Base-by-base conservation (phyloP, 2,797 vertebrate species). In the Stomatorhinus walkeri region DNA sequence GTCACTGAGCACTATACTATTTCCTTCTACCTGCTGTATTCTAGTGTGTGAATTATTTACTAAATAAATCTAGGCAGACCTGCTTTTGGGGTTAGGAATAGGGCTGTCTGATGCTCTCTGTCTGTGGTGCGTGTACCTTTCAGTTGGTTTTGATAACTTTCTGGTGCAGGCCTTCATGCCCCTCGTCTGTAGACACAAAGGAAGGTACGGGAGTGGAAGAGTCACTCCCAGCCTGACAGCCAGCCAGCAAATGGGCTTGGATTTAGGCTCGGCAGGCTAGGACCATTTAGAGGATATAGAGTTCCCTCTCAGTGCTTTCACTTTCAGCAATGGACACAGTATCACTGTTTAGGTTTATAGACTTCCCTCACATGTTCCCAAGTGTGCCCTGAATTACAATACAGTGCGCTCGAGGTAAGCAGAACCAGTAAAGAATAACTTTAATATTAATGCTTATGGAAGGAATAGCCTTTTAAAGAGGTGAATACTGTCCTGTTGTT, bases 241-340 rank as follows among this genome's bases (percentile, higher is more conserved):
- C 3, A 87, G 85, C 9, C 5, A 36, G 28, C 85, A 59, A 43
- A 16, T 28, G 59, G 24, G 7, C 83, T 89, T 9, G 40, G 56
- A 24, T 86, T 89, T 48, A 89, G 43, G 28, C 28, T 32, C 51
- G 10, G 19, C 79, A 24, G 46, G 8, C 59, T 51, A 19, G 28
- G 51, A n/a, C 51, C 3, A 28, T 81, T 28, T 81, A 28, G 19
- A 43, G 22, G 79, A 59, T 72, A 19, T 72, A 14, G 43, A 19
- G 83, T 85, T 89, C 49, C 14, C 43, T 85, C 40, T 84, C 85
- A 32, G 22, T 3, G 19, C 14, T 89, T 89, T 85, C 54, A 88
- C 46, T 24, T 48, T 19, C 54, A 61, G 79, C 6, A 22, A 7
- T 56, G 40, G 36, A 83, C 84, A 49, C 81, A 36, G 83, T 51